Evolutionary conservation across 64 coral and sea anemone genomes (phyloP).

Genomic region (Catalaphyllia jardinei): DNA sequence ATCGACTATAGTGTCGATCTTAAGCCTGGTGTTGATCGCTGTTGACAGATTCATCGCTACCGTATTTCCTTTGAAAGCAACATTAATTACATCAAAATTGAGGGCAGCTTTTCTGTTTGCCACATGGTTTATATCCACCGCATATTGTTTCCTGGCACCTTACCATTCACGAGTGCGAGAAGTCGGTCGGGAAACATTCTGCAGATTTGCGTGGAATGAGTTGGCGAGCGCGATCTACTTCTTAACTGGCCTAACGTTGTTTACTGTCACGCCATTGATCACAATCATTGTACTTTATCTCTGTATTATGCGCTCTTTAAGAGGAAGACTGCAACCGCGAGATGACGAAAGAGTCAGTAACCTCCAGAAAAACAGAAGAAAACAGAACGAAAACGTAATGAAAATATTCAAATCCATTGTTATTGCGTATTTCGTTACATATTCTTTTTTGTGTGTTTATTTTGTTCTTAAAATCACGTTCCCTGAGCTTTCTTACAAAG

Average conservation of each 20-base stretch:
- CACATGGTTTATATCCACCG: neutral
- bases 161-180: neutral
- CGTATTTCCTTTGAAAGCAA: neutral
- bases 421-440: neutral
- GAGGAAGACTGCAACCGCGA: no score
- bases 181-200: neutral
- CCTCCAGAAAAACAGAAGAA: neutral
- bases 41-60: conserved; percentile 3
- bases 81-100: neutral
- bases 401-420: neutral
- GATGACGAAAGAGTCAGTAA: neutral
- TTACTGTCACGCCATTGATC: neutral
- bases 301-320: neutral
- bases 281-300: conserved; percentile 10
- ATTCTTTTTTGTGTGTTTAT: neutral
- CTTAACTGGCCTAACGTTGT: neutral
- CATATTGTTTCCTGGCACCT: no score
- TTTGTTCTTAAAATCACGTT: neutral
- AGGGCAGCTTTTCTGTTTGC: neutral
- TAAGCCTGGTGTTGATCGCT: neutral
- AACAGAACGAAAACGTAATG: neutral
- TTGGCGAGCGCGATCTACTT: neutral
- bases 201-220: neutral
- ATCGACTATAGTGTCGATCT: neutral
- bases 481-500: neutral